Evolutionary conservation across 92 coral and sea anemone genomes (phyloP).

Genomic region (Meandrina meandrites): DNA sequence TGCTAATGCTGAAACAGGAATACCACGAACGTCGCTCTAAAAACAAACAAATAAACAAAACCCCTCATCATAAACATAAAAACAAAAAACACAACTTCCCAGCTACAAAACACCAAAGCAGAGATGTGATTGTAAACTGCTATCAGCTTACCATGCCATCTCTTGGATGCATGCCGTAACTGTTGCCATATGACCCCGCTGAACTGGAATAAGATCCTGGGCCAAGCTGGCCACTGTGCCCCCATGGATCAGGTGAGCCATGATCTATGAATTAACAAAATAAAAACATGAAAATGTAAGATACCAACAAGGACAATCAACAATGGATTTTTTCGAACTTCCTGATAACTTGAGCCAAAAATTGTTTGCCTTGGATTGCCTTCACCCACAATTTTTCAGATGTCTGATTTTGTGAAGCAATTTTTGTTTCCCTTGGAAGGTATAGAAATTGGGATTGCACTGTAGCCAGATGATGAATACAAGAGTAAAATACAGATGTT

Average conservation of each 20-base stretch:
- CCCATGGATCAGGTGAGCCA: conserved; percentile 99
- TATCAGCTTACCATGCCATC: conserved; percentile 84
- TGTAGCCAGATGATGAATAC: no score
- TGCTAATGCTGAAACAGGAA: conserved; percentile 91
- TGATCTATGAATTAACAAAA: conserved; percentile 67
- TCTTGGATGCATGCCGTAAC: conserved; percentile 87
- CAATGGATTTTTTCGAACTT: no score
- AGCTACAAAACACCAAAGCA: conserved; percentile 24
- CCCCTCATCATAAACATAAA: conserved; percentile 54
- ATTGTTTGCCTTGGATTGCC: no score
- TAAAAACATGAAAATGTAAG: not conserved
- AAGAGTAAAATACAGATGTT: not conserved
- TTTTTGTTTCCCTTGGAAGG: no score
- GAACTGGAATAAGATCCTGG: conserved; percentile 81
- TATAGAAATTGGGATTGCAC: no score
- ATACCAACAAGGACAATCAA: not conserved
- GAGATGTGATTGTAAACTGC: conserved; percentile 6
- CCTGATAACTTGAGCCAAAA: not conserved
- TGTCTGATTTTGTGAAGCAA: no score
- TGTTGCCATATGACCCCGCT: conserved; percentile 74
- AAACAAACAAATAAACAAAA: conserved; percentile 71
- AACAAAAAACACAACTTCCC: conserved; percentile 21
- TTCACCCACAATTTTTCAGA: no score
- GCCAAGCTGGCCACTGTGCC: conserved; percentile 83
- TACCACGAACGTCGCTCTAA: conserved; percentile 85